Evolutionary conservation across 2,888 invertebrate genomes (phyloP).

Genomic region (Ochropleura leucogaster): DNA sequence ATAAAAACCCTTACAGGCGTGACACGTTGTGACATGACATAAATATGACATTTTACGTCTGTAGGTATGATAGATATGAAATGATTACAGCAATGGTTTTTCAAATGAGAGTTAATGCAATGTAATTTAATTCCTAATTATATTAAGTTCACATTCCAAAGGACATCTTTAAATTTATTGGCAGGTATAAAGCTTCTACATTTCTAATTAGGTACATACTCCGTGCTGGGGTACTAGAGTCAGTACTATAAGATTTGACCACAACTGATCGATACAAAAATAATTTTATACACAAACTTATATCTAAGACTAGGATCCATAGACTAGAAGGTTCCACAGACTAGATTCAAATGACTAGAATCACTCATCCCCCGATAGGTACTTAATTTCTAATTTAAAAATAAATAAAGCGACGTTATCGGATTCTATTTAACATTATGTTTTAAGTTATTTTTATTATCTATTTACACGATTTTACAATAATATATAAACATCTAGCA

Average conservation of each 20-base stretch:
- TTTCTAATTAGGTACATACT: conserved; percentile 56
- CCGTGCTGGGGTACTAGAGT: conserved; percentile 58
- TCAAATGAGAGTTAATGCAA: too few species aligned
- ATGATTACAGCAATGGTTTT: too few species aligned
- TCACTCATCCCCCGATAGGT: conserved; percentile 76
- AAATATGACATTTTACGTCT: neutral
- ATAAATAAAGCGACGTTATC: conserved; percentile 78
- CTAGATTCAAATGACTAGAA: conserved; percentile 82
- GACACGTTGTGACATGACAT: neutral
- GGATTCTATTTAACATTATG: conserved; percentile 78
- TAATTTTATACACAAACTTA: conserved; percentile 59
- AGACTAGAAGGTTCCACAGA: conserved; percentile 62
- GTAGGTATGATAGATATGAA: too few species aligned
- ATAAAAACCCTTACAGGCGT: neutral
- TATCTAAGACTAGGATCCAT: conserved; percentile 56
- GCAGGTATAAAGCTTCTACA: conserved; percentile 38
- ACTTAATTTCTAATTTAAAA: conserved; percentile 58
- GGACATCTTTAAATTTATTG: conserved; percentile 27
- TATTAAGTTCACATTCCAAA: conserved; percentile 2
- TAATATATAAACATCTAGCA: conserved; percentile 40
- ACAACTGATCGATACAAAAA: conserved; percentile 57
- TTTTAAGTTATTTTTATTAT: conserved; percentile 47
- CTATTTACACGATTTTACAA: conserved; percentile 50
- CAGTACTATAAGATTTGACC: conserved; percentile 27
- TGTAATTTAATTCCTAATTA: conserved; percentile 21